Percentiles rank a stretch among this genome's conserved stretches.
Conservation (phyloP, 2,113 vertebrate species). For the Periophthalmus modestus region DNA sequence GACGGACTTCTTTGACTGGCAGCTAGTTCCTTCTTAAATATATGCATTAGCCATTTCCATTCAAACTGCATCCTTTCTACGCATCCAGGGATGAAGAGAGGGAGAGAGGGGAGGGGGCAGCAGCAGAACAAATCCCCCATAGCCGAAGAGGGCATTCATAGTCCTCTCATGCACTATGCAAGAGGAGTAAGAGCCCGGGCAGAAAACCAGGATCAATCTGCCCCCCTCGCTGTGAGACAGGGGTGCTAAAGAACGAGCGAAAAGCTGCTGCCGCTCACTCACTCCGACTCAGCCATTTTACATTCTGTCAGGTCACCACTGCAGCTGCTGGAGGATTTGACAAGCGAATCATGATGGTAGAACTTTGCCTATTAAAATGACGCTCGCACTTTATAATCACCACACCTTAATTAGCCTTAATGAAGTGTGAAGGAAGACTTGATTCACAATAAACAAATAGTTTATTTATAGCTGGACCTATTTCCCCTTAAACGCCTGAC, state of each 20-base stretch:
- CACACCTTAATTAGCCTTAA: no score
- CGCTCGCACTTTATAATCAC: no score
- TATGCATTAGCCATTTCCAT: not conserved
- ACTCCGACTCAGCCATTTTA: not conserved
- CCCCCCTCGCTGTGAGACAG: not conserved
- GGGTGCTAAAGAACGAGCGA: not conserved
- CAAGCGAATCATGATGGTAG: no score
- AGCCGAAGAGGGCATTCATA: not conserved
- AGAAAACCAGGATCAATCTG: slow-evolving; percentile 1
- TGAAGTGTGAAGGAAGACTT: no score
- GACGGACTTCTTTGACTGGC: not conserved
- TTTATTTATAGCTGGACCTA: no score
- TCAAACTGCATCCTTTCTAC: not conserved
- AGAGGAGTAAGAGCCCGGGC: not conserved
- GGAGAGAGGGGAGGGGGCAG: not conserved
- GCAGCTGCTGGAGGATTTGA: not conserved
- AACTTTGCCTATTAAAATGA: no score
- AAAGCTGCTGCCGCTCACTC: slow-evolving; percentile 2
- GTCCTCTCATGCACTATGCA: slow-evolving; percentile 7
- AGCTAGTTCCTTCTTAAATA: not conserved
- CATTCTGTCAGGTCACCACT: not conserved
- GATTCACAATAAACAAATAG: no score
- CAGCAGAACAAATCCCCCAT: slow-evolving; percentile 1
- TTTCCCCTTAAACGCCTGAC: no score
- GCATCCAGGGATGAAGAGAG: not conserved